phyloP scores from a whole-genome alignment of 2,113 vertebrate genomes.

The Rousettus leschenaultii region DNA sequence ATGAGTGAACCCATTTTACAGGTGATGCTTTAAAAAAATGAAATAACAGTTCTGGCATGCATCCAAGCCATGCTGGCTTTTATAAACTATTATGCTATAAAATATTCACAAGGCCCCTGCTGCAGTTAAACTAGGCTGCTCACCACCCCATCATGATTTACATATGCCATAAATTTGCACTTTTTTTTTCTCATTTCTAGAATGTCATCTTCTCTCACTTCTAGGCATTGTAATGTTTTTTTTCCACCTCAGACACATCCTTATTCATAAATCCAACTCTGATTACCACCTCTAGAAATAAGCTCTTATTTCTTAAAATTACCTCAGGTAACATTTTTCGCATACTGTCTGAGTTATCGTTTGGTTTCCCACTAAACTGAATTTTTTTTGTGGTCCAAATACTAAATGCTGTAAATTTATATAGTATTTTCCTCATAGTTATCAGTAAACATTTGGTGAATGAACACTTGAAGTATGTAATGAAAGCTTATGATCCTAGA shows the following conservation, averaged over 20 bases:
- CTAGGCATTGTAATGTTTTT: not conserved
- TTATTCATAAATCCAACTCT: conserved; percentile 14
- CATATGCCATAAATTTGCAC: not conserved
- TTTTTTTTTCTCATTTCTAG: not conserved
- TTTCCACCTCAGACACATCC: not conserved
- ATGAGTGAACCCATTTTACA: not conserved
- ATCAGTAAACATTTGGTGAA: not conserved
- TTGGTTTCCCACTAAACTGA: not conserved
- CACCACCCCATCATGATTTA: not conserved
- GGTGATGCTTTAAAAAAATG: not conserved
- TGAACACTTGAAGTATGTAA: not conserved
- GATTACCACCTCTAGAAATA: not conserved
- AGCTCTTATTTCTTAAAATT: not conserved
- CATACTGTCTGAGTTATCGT: not conserved
- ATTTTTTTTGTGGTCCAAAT: not conserved
- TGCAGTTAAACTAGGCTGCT: not conserved
- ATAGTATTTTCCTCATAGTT: not conserved
- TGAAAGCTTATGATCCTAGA: not conserved
- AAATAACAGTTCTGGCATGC: not conserved
- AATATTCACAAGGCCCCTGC: not conserved
- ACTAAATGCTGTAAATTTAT: not conserved
- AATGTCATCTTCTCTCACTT: not conserved
- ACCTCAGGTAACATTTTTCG: conserved; percentile 7
- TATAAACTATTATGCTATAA: not conserved
- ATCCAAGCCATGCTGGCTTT: not conserved